These are phyloP conservation scores for Xiphorhynchus elegans DNA, from an alignment of 2,113 vertebrate species.

Conservation along the genomic window DNA sequence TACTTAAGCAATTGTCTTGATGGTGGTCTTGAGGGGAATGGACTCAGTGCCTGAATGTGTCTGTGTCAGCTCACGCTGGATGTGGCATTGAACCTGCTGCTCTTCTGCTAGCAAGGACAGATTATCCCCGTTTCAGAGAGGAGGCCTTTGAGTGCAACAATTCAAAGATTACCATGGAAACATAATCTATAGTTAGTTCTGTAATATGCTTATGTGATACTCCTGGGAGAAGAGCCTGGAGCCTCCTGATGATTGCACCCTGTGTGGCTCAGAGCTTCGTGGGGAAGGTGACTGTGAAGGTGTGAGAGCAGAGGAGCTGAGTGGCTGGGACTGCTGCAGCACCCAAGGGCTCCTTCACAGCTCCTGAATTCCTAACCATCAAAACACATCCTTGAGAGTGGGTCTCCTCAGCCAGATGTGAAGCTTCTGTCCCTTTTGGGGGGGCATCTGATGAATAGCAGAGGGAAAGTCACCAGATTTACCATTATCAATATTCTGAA, in stretches of 20 bases:
- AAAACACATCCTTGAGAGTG: rapidly evolving
- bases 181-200: background rate
- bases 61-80: background rate
- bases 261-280: background rate
- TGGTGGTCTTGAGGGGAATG: background rate
- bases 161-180: conserved; percentile 29
- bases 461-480: background rate
- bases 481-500: rapidly evolving
- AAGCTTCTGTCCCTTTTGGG: rapidly evolving
- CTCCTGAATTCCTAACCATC: background rate
- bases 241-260: background rate
- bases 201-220: background rate
- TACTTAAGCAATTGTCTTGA: background rate
- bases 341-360: background rate
- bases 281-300: background rate
- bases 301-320: background rate
- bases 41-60: background rate
- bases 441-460: rapidly evolving
- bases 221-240: background rate
- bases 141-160: background rate
- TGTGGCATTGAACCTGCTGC: background rate
- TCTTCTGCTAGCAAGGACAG: background rate
- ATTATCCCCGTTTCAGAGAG: background rate
- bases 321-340: background rate
- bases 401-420: background rate